phyloP scores from a whole-genome alignment of 92 coral and sea anemone species.

The Hydrozoanthus gracilis region DNA sequence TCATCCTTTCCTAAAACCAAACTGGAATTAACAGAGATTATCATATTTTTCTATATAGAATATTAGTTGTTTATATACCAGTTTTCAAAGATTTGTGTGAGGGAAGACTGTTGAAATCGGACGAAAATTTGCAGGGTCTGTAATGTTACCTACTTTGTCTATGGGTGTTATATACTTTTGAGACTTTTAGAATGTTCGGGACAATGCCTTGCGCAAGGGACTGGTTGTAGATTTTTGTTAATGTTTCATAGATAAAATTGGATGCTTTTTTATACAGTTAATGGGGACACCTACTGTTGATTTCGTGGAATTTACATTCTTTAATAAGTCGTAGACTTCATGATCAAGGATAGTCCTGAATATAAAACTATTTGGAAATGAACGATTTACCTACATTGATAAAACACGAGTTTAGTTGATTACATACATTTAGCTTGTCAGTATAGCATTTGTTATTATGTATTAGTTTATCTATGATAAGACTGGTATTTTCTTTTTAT shows the following conservation, averaged over 20 bases:
- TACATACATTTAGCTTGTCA: background rate
- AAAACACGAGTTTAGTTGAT: background rate
- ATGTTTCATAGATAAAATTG: no score
- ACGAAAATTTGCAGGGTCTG: conserved; percentile 3
- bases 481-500: no score
- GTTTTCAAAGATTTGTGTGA: no score
- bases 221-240: background rate
- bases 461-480: conserved; percentile 9
- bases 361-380: conserved; percentile 12
- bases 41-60: conserved; percentile 15
- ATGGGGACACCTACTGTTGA: conserved; percentile 14
- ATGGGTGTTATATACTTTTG: no score
- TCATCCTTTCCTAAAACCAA: no score
- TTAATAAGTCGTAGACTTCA: background rate
- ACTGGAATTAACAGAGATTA: no score
- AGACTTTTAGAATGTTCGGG: conserved; percentile 13
- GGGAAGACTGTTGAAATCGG: no score
- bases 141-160: no score
- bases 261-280: conserved; percentile 2
- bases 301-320: conserved; percentile 1
- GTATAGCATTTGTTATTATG: conserved; percentile 18
- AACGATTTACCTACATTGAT: conserved; percentile 14
- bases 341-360: conserved; percentile 1
- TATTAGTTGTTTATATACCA: conserved; percentile 22
- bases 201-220: conserved; percentile 20